phyloP scores from a whole-genome alignment of 1,140 invertebrate genomes.

The Solen grandis region DNA sequence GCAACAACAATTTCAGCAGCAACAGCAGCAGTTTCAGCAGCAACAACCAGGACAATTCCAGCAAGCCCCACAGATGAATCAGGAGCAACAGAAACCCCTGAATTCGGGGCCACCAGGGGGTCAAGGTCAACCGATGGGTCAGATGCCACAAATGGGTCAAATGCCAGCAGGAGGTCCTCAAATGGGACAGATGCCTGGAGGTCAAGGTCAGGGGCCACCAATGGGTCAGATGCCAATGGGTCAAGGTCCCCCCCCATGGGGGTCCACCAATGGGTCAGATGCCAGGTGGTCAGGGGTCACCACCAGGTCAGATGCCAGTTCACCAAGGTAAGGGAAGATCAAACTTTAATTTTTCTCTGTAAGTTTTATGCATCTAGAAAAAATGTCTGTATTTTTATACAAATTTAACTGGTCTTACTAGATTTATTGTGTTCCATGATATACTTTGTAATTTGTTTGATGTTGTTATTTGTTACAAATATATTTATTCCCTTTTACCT shows the following conservation, averaged over 20 bases:
- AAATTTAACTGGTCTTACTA: background rate
- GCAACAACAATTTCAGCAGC: conserved; percentile 44
- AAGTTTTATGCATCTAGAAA: background rate
- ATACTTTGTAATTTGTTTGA: background rate
- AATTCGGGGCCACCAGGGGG: background rate
- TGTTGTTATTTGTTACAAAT: too few species aligned
- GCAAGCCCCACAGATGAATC: conserved; percentile 8
- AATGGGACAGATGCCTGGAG: background rate
- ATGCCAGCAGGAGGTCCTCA: conserved; percentile 4
- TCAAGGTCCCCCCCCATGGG: conserved; percentile 4
- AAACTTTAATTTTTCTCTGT: too few species aligned
- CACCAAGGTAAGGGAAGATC: background rate
- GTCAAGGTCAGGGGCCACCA: conserved; percentile 26
- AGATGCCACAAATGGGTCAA: conserved; percentile 43
- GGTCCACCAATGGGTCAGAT: background rate
- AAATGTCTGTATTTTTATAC: background rate
- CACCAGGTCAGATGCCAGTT: background rate
- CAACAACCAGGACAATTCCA: conserved; percentile 16
- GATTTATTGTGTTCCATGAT: background rate
- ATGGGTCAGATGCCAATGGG: conserved; percentile 22
- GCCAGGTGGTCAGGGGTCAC: background rate
- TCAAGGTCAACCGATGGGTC: conserved; percentile 30
- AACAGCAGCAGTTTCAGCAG: conserved; percentile 38
- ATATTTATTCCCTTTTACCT: background rate
- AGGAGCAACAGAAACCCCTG: background rate